These are phyloP conservation scores for Limnephilus rhombicus DNA, from an alignment of 2,888 invertebrate genomes.

Conservation along the genomic window DNA sequence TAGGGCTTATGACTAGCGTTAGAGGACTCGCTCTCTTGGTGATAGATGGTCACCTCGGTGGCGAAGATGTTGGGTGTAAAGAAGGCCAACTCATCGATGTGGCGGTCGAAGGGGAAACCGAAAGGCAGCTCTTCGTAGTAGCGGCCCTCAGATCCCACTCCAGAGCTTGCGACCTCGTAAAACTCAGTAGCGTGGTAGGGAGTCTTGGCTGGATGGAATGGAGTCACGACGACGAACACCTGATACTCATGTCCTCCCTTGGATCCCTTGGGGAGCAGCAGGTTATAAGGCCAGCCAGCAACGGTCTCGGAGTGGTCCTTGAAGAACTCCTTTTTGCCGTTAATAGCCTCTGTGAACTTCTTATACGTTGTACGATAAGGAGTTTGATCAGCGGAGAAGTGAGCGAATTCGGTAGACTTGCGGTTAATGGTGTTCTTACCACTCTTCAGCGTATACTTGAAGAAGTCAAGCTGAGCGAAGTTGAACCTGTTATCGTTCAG, in stretches of 20 bases:
- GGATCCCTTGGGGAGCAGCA: slow-evolving; percentile 85
- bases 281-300: slow-evolving; percentile 82
- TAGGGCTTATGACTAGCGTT: neutral
- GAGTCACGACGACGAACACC: slow-evolving; percentile 81
- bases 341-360: slow-evolving; percentile 76
- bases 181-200: slow-evolving; percentile 69
- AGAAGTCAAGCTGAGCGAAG: slow-evolving; percentile 81
- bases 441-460: slow-evolving; percentile 77
- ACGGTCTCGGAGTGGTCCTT: slow-evolving; percentile 75
- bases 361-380: slow-evolving; percentile 79
- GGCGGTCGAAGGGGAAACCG: slow-evolving; percentile 88
- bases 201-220: slow-evolving; percentile 74
- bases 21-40: slow-evolving; percentile 72
- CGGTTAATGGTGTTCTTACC: slow-evolving; percentile 83
- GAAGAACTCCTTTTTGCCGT: slow-evolving; percentile 76
- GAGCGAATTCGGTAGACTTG: slow-evolving; percentile 81
- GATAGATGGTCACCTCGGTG: slow-evolving; percentile 81
- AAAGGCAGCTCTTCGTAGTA: slow-evolving; percentile 81
- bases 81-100: slow-evolving; percentile 79
- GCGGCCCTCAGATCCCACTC: slow-evolving; percentile 69
- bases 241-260: slow-evolving; percentile 82
- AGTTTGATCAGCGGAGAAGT: slow-evolving; percentile 80
- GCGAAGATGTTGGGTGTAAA: slow-evolving; percentile 83
- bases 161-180: slow-evolving; percentile 69
- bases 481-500: slow-evolving; percentile 79